Base-by-base conservation (phyloP, 2,797 vertebrate species). In the Anguilla marmorata region DNA sequence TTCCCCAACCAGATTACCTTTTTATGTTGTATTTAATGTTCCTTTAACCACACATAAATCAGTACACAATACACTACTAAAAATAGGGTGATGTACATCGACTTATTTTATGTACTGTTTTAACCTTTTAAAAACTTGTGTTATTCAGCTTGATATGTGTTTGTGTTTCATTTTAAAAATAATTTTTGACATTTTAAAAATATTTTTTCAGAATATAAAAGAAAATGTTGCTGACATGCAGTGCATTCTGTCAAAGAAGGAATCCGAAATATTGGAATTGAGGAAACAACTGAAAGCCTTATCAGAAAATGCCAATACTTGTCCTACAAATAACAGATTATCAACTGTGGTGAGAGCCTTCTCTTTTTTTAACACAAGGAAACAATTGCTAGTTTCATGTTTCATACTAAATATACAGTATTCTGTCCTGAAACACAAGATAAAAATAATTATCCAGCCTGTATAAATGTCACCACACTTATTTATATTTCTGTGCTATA, bases 191-290 rank as follows among this genome's bases (percentile, higher is more conserved):
- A 37, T 50, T 11, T 45, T 74, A 7, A 19, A 45, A 50, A 86
- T 30, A 19, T 79, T 45, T 16, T 88, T 37, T 7, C 86, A 91
- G 90, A 72, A 84, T 66, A 86, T 27, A 69, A 87, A 83, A 19
- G 84, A 84, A 30, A 87, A 66, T 63, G 16, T 90, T 0, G 88
- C 89, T 0, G 90, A 91, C 66, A 92, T 95, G 72, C 93, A 91
- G 88, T 89, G 90, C 0, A 86, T 91, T 80, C 89, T 95, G 86
- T 89, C 86, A 0, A 90, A 92, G 60, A 94, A 85, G 48, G 94
- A 95, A 8, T 79, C 89, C 0, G 93, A 95, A 87, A 91, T 95
- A 74, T 87, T 69, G 2, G 87, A 0, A 27, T 91, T 95, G 86
- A 92, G 90, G 69, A 91, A 94, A 1, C 88, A 92, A 50, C 92